Evolutionary conservation across 2,888 invertebrate genomes (phyloP).

Genomic region (Heliconius aoede): DNA sequence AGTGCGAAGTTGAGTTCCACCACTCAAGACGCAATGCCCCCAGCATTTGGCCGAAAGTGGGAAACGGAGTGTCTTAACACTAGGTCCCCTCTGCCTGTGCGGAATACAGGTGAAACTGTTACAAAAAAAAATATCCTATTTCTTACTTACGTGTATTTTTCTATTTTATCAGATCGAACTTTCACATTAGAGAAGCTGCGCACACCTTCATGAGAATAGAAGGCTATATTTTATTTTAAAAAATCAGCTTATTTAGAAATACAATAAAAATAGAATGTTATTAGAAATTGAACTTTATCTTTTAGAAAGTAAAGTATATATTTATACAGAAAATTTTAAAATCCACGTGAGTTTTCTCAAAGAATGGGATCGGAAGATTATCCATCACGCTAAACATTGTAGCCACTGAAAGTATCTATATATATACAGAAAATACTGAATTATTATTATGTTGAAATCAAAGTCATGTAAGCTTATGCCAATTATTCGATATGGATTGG

Average conservation of each 20-base stretch:
- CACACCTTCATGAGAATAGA: conserved; percentile 1
- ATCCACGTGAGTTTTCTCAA: conserved; percentile 1
- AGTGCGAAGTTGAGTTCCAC: too few relatives aligned
- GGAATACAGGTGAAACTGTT: too few relatives aligned
- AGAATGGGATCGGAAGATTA: conserved; percentile 27
- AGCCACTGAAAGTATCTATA: neutral
- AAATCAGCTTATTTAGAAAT: conserved; percentile 19
- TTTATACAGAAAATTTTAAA: neutral
- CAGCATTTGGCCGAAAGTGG: too few relatives aligned
- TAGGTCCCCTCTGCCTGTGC: too few relatives aligned
- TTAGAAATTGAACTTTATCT: neutral
- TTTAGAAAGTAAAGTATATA: neutral
- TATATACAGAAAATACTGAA: neutral
- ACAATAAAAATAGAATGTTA: neutral
- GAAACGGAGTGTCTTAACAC: too few relatives aligned
- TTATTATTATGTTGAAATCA: neutral
- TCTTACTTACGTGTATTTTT: neutral
- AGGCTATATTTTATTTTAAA: conserved; percentile 17
- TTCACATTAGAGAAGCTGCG: neutral
- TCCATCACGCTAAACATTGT: conserved; percentile 26
- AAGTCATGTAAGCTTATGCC: neutral
- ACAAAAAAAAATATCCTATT: too few relatives aligned
- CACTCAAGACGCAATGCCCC: too few relatives aligned
- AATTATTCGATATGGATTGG: neutral
- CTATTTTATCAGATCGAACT: neutral